These are phyloP conservation scores for Nomada ferruginata DNA, from an alignment of 2,888 invertebrate genomes.

Conservation along the genomic window DNA sequence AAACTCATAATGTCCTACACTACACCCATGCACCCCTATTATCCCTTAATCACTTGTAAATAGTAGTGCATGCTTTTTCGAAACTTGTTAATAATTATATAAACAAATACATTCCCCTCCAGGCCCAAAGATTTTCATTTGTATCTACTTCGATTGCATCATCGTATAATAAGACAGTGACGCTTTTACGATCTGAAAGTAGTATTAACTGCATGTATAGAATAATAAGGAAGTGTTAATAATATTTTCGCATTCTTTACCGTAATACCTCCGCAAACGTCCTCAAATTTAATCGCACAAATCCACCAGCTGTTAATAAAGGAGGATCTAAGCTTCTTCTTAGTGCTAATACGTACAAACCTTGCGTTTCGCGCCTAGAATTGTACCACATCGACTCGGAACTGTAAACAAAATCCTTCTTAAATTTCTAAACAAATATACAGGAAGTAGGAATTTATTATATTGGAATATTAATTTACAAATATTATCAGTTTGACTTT, in stretches of 20 bases:
- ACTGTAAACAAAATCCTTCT: neutral
- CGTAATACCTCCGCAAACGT: slow-evolving; percentile 21
- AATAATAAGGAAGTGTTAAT: too few relatives aligned
- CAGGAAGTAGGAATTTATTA: too few relatives aligned
- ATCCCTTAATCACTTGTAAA: too few relatives aligned
- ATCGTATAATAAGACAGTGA: slow-evolving; percentile 20
- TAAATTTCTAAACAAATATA: too few relatives aligned
- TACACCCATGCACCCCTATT: too few relatives aligned
- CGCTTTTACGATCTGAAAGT: slow-evolving; percentile 15
- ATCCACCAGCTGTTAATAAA: neutral
- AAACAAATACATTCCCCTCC: too few relatives aligned
- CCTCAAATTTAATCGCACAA: neutral
- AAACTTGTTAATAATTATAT: too few relatives aligned
- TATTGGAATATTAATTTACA: neutral
- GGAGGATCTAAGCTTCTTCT: neutral
- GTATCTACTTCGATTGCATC: neutral
- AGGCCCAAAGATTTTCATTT: too few relatives aligned
- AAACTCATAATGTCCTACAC: too few relatives aligned
- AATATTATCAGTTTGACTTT: too few relatives aligned
- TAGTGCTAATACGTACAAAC: neutral
- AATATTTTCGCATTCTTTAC: neutral
- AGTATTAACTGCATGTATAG: neutral
- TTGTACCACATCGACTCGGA: slow-evolving; percentile 1
- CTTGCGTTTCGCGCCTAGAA: neutral
- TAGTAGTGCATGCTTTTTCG: too few relatives aligned